phyloP scores from a whole-genome alignment of 2,113 vertebrate species.

The Felis chaus region DNA sequence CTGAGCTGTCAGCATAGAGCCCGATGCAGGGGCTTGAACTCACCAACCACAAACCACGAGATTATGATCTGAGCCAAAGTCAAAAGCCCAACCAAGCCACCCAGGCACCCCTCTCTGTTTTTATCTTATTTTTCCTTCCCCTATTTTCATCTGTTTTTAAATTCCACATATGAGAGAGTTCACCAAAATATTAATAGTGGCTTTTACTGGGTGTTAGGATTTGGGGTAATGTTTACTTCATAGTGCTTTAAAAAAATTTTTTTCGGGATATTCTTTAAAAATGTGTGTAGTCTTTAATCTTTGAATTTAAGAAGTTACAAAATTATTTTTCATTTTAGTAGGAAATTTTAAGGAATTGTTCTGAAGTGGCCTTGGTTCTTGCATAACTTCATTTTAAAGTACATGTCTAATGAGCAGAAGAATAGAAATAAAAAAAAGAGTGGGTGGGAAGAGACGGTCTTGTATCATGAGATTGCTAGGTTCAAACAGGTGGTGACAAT shows the following conservation, averaged over 20 bases:
- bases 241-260: neutral
- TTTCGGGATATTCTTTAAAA: neutral
- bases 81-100: too few species aligned
- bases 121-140: too few species aligned
- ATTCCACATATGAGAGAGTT: neutral
- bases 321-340: neutral
- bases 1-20: too few species aligned
- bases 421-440: neutral
- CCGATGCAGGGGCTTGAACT: too few species aligned
- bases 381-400: neutral
- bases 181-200: neutral
- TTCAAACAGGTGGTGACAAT: neutral
- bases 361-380: neutral
- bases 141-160: too few species aligned
- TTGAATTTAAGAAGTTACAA: neutral
- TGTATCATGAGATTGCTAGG: neutral
- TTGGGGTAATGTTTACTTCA: neutral
- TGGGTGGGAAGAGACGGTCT: neutral
- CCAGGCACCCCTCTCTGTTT: too few species aligned
- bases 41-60: too few species aligned
- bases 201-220: neutral
- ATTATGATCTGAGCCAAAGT: too few species aligned
- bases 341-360: neutral
- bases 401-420: neutral
- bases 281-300: neutral